phyloP scores from a whole-genome alignment of 2,888 invertebrate genomes.

The Limnephilus lunatus region DNA sequence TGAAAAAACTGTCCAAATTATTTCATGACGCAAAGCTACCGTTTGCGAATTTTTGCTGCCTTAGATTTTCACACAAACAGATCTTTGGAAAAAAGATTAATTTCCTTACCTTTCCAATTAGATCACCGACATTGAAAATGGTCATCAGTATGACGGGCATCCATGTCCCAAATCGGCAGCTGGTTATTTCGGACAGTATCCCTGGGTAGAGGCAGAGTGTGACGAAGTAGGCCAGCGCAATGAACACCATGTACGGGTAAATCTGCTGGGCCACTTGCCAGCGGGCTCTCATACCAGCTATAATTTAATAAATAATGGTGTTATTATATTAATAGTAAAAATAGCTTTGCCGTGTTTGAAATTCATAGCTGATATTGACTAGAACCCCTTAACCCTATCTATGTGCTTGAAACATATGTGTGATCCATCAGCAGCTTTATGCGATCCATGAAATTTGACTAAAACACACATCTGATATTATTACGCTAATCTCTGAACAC shows the following conservation, averaged over 20 bases:
- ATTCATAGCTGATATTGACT: too few relatives aligned
- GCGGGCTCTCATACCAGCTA: slow-evolving; percentile 84
- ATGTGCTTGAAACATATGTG: too few relatives aligned
- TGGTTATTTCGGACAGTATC: slow-evolving; percentile 91
- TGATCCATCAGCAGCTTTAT: too few relatives aligned
- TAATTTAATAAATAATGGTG: slow-evolving; percentile 65
- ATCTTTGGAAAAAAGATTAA: not conserved
- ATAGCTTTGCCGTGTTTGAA: too few relatives aligned
- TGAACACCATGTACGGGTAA: slow-evolving; percentile 94
- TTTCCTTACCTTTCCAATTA: slow-evolving; percentile 85
- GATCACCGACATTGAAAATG: slow-evolving; percentile 90
- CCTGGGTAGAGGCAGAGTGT: slow-evolving; percentile 94
- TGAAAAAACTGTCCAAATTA: too few relatives aligned
- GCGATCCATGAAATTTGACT: too few relatives aligned
- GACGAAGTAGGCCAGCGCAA: slow-evolving; percentile 92
- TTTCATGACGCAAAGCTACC: too few relatives aligned
- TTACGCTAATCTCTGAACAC: too few relatives aligned
- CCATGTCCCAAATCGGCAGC: slow-evolving; percentile 90
- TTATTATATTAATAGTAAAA: too few relatives aligned
- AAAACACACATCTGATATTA: too few relatives aligned
- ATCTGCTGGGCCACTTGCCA: slow-evolving; percentile 90
- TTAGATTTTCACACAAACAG: not conserved
- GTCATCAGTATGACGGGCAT: slow-evolving; percentile 95
- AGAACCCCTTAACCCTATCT: too few relatives aligned
- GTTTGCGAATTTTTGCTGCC: not conserved